These are phyloP conservation scores for Platichthys stellatus DNA, from an alignment of 2,113 vertebrate species.

Conservation along the genomic window DNA sequence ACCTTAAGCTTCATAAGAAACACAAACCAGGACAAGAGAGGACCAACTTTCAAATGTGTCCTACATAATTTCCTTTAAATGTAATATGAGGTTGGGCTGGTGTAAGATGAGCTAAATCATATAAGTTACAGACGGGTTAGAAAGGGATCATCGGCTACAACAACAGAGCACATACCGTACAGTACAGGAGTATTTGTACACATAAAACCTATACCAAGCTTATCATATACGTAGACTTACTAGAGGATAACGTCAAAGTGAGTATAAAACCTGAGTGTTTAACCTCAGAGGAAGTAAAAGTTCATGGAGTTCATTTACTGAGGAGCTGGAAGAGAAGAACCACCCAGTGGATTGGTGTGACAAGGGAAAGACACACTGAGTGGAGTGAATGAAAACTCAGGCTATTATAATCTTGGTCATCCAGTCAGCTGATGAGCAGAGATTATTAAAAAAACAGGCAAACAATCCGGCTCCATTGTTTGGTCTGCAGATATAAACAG, in stretches of 20 bases:
- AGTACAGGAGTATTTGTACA: background rate
- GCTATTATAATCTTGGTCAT: slow-evolving; percentile 69
- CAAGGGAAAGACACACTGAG: slow-evolving; percentile 13
- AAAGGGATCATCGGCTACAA: too few species aligned
- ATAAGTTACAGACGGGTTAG: too few species aligned
- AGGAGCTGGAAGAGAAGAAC: slow-evolving; percentile 6
- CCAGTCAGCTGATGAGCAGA: slow-evolving; percentile 74
- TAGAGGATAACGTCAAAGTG: background rate
- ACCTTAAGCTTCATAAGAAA: background rate
- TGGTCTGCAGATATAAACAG: slow-evolving; percentile 68
- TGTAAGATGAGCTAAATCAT: too few species aligned
- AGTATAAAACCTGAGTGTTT: background rate
- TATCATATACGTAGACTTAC: background rate
- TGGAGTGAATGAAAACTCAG: slow-evolving; percentile 56
- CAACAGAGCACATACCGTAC: background rate
- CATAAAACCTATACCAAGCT: background rate
- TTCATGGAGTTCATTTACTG: slow-evolving; percentile 37
- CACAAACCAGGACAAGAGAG: background rate
- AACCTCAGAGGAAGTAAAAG: slow-evolving; percentile 9
- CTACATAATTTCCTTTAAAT: too few species aligned
- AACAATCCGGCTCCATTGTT: slow-evolving; percentile 74
- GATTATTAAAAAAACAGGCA: slow-evolving; percentile 51
- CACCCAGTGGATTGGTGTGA: slow-evolving; percentile 24
- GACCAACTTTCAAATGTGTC: background rate
- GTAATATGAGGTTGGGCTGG: too few species aligned